Conservation (phyloP, 2,888 invertebrate genomes). For the Cataglyphis livida region DNA sequence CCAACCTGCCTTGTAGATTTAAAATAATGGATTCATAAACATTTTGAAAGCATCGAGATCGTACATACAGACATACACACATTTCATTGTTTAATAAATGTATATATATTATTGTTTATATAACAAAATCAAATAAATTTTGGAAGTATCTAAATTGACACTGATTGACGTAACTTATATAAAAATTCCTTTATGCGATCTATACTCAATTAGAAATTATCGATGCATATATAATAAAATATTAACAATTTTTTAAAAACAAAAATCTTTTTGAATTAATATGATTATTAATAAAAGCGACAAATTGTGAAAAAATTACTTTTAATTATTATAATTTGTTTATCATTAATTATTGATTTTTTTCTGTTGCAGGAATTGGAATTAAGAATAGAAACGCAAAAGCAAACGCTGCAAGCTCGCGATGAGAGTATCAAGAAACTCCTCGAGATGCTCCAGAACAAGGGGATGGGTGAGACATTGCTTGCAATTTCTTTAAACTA, state of each 20-base stretch:
- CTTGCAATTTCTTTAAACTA: conserved; percentile 55
- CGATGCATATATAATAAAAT: neutral
- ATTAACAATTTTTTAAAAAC: neutral
- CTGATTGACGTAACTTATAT: neutral
- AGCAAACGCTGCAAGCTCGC: conserved; percentile 97
- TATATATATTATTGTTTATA: neutral
- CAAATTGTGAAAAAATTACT: neutral
- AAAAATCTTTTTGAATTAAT: neutral
- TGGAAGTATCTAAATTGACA: neutral
- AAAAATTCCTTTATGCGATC: neutral
- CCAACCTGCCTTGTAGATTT: neutral
- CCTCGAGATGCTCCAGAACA: conserved; percentile 99
- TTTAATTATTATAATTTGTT: neutral
- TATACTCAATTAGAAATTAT: neutral
- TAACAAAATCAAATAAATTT: neutral
- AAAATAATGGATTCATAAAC: neutral
- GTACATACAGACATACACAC: too few species aligned
- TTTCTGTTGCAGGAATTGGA: conserved; percentile 93
- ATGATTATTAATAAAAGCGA: neutral
- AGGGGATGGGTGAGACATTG: conserved; percentile 94
- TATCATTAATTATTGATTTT: conserved; percentile 33
- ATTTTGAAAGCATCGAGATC: neutral
- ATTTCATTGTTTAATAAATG: neutral
- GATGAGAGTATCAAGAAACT: conserved; percentile 99
- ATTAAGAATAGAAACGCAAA: conserved; percentile 98